These are phyloP conservation scores for Pogonomyrmex californicus DNA, from an alignment of 1,140 invertebrate species.

Conservation along the genomic window DNA sequence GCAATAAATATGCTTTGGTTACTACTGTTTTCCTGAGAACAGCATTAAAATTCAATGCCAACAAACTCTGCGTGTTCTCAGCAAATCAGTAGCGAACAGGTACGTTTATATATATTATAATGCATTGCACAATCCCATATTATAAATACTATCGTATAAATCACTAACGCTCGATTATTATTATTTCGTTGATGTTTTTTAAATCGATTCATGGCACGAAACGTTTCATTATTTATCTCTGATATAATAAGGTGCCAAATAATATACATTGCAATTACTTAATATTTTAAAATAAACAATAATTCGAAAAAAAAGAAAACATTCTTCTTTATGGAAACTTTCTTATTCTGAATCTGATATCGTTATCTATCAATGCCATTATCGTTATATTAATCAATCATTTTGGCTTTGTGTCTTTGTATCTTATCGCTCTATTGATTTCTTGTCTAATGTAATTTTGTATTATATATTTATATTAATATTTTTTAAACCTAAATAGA, in stretches of 20 bases:
- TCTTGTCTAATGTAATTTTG: neutral
- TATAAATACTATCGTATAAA: conserved; percentile 68
- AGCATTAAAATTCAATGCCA: neutral
- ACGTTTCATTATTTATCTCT: neutral
- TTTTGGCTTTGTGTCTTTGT: conserved; percentile 14
- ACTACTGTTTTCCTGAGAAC: conserved; percentile 20
- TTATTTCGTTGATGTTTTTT: conserved; percentile 8
- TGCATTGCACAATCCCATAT: conserved; percentile 73
- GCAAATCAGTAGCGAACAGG: conserved; percentile 52
- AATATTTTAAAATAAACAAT: conserved; percentile 13
- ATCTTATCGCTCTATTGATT: neutral
- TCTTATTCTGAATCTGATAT: neutral
- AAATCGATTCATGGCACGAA: conserved; percentile 62
- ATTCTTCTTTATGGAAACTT: neutral
- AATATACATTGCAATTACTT: conserved; percentile 35
- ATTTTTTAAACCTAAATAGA: neutral
- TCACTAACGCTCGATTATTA: conserved; percentile 44
- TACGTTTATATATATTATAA: conserved; percentile 42
- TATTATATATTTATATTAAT: neutral
- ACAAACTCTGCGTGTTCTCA: neutral
- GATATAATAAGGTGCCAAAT: conserved; percentile 38
- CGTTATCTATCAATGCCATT: neutral
- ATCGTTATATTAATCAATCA: neutral
- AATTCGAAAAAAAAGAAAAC: neutral
- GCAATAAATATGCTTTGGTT: neutral